Evolutionary conservation across 2,113 vertebrate genomes (phyloP).

Genomic region (Corythornis cristatus): DNA sequence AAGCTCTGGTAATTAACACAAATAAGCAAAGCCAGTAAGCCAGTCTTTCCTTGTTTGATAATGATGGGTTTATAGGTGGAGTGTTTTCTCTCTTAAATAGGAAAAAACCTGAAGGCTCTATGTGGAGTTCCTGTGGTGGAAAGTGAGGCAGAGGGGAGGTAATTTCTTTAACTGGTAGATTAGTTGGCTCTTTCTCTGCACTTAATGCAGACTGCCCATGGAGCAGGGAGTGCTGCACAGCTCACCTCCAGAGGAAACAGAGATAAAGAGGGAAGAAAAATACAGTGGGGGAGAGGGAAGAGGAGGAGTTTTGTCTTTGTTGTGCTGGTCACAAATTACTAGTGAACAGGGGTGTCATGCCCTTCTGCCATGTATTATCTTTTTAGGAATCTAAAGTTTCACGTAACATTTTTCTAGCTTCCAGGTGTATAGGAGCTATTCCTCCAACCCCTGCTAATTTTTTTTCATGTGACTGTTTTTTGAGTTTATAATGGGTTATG

Average conservation of each 20-base stretch:
- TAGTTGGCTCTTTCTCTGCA: neutral
- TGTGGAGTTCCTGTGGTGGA: neutral
- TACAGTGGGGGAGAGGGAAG: neutral
- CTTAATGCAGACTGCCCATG: neutral
- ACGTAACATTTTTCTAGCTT: accelerated
- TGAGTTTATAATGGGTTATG: neutral
- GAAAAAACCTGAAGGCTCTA: neutral
- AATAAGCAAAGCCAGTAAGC: neutral
- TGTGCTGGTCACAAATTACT: neutral
- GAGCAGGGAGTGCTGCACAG: neutral
- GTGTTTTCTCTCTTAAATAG: neutral
- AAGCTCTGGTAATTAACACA: constrained; percentile 36
- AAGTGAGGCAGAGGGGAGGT: neutral
- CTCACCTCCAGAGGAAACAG: neutral
- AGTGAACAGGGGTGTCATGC: neutral
- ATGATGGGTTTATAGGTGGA: neutral
- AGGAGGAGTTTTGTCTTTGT: neutral
- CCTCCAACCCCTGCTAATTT: neutral
- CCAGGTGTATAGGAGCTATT: neutral
- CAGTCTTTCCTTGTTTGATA: neutral
- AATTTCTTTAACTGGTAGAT: neutral
- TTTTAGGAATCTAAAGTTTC: neutral
- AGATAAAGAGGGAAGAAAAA: neutral
- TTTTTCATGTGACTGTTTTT: neutral
- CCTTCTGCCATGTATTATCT: neutral